Evolutionary conservation across 1,140 invertebrate genomes (phyloP).

Genomic region (Drosophila lacteicornis): DNA sequence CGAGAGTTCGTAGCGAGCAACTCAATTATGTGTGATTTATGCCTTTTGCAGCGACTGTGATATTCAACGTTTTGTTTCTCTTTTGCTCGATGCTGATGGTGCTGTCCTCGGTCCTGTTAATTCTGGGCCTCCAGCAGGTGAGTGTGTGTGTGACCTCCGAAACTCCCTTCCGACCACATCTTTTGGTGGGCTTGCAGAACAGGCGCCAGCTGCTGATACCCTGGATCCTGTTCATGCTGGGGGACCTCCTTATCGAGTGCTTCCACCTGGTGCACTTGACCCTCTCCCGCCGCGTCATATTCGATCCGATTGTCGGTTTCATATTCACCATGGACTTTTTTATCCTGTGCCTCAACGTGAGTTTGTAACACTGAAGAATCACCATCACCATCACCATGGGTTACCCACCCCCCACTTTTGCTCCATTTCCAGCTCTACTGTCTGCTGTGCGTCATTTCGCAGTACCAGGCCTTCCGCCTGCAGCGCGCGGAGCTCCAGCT

Average conservation of each 20-base stretch:
- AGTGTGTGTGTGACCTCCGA: conserved; percentile 20
- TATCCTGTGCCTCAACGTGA: conserved; percentile 76
- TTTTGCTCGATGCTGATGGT: conserved; percentile 76
- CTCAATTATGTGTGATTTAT: conserved; percentile 57
- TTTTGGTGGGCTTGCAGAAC: conserved; percentile 42
- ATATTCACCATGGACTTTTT: conserved; percentile 80
- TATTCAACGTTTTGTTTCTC: conserved; percentile 81
- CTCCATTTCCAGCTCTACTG: conserved; percentile 59
- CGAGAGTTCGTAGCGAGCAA: background rate
- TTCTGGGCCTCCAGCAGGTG: conserved; percentile 67
- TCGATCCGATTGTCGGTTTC: conserved; percentile 79
- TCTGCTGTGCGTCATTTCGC: conserved; percentile 73
- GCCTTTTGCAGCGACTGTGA: conserved; percentile 73
- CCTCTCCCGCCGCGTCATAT: conserved; percentile 63
- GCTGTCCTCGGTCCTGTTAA: conserved; percentile 62
- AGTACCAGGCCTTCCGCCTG: conserved; percentile 64
- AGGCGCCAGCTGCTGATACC: conserved; percentile 72
- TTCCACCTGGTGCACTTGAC: conserved; percentile 66
- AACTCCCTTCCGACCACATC: background rate
- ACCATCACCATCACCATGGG: background rate
- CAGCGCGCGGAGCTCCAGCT: conserved; percentile 50
- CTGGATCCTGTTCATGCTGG: conserved; percentile 73
- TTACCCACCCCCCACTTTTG: background rate
- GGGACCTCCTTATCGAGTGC: conserved; percentile 70
- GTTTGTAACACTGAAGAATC: conserved; percentile 4